Evolutionary conservation across 1,140 invertebrate species (phyloP), one percentile per base, ranked within the genome.

Genomic region (Laodelphax striatellus): DNA sequence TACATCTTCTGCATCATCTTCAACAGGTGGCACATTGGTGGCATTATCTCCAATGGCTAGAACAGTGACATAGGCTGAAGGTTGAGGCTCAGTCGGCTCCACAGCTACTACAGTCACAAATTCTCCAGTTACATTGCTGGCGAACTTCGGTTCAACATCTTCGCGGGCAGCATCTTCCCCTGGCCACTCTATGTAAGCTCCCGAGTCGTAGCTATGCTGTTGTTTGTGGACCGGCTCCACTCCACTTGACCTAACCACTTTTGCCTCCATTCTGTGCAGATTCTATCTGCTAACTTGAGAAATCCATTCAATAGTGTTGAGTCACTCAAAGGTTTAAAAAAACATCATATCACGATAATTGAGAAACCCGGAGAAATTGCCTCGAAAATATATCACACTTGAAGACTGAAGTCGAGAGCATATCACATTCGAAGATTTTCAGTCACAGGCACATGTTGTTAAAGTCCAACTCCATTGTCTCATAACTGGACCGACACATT

Each of bases 81-180:
- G 67, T 54, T 41, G 38, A n/a, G 24, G 6, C 59, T 61, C 56
- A 64, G 75, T 72, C 17, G 65, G 66, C 60, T 82, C 79, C n/a
- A 86, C 81, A 59, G 80, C 79, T 38, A 86, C 82, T n/a, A 86
- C 82, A 19, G 83, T 86, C 46, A 86, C 80, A 65, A 83, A 85
- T 50, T 83, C 80, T 52, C 72, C 75, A 28, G 65, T 68, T 14
- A 64, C 60, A 56, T 64, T 64, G 57, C 61, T 64, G 31, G 53
- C 52, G 38, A 58, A 64, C 14, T 58, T 56, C 11, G 57, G 24
- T 41, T 58, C 43, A 14, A 62, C 54, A 42, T 38, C 57, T 16
- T 41, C 16, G 6, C 17, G 34, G 2, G 41, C 59, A 21, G 54
- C 19, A 16, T 67, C 68, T 21, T 67, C 68, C 5, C 59, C 54